Conservation (phyloP, 2,888 invertebrate species). For the Plagiodera versicolora region DNA sequence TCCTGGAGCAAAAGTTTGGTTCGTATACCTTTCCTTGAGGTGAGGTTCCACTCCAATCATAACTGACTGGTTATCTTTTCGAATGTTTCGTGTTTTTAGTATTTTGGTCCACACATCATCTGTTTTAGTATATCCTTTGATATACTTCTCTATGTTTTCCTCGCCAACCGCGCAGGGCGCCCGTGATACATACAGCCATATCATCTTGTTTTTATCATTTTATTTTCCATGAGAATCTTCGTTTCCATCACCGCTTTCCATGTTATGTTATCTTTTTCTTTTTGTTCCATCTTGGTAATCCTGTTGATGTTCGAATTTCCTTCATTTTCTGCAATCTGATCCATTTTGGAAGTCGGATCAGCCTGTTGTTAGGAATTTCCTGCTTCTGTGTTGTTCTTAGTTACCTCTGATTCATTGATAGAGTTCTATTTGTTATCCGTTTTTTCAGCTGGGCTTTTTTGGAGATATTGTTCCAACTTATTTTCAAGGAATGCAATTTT, state of each 20-base stretch:
- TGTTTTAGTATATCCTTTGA: constrained; percentile 5
- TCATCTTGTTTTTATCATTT: neutral
- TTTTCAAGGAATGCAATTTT: constrained; percentile 7
- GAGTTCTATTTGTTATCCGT: neutral
- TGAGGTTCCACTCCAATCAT: constrained; percentile 5
- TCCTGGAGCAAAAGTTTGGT: neutral
- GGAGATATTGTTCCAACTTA: neutral
- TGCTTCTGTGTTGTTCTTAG: neutral
- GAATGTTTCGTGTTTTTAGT: neutral
- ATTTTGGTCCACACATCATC: neutral
- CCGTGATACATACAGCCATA: too few species aligned
- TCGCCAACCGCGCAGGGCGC: too few species aligned
- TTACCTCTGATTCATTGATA: constrained; percentile 3
- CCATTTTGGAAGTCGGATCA: neutral
- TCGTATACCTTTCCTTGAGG: neutral
- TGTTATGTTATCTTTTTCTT: neutral
- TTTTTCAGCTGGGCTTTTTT: neutral
- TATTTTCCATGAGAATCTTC: neutral
- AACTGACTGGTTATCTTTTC: constrained; percentile 2
- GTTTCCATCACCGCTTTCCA: constrained; percentile 1
- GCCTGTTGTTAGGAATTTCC: neutral
- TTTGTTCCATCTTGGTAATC: neutral
- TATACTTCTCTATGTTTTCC: neutral
- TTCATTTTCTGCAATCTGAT: neutral
- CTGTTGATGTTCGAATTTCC: neutral